A percentile compares a stretch with the other conserved stretches of the same genome.
phyloP scores from a whole-genome alignment of 2,888 invertebrate genomes.

The Catocala nupta region DNA sequence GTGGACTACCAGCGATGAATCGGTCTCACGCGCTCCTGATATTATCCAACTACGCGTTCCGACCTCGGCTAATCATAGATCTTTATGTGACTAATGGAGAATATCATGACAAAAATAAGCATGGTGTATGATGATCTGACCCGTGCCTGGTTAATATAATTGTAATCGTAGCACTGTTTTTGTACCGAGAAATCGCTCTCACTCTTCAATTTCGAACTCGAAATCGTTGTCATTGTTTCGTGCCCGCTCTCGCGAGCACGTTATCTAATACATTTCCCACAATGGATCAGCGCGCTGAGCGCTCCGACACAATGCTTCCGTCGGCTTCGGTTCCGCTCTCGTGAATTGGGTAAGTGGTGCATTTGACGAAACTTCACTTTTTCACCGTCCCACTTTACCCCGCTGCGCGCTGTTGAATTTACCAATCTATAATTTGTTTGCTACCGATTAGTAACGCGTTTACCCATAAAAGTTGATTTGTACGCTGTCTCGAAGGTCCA shows the following conservation, averaged over 20 bases:
- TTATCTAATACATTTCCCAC: conserved; percentile 81
- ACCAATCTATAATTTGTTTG: conserved; percentile 74
- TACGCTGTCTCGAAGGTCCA: conserved; percentile 69
- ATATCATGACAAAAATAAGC: conserved; percentile 51
- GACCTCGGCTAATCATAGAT: conserved; percentile 69
- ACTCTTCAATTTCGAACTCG: conserved; percentile 71
- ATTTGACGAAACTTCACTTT: conserved; percentile 85
- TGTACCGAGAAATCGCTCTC: conserved; percentile 63
- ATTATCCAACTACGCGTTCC: conserved; percentile 66
- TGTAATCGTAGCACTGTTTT: conserved; percentile 30
- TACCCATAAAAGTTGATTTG: conserved; percentile 73
- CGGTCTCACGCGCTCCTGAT: conserved; percentile 78
- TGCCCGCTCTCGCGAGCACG: conserved; percentile 74
- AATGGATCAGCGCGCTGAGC: conserved; percentile 69
- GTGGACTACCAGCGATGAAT: conserved; percentile 67
- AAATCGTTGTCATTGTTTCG: conserved; percentile 76
- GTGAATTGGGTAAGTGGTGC: conserved; percentile 84
- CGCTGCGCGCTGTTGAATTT: conserved; percentile 62
- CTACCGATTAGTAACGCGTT: conserved; percentile 73
- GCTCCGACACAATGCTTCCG: conserved; percentile 78
- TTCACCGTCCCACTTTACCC: conserved; percentile 73
- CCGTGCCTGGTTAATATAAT: conserved; percentile 12
- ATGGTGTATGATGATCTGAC: conserved; percentile 14
- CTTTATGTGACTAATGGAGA: conserved; percentile 67
- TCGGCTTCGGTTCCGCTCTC: conserved; percentile 84